These are phyloP conservation scores for Nixonia krombeini DNA, from an alignment of 1,140 invertebrate species.

Conservation along the genomic window DNA sequence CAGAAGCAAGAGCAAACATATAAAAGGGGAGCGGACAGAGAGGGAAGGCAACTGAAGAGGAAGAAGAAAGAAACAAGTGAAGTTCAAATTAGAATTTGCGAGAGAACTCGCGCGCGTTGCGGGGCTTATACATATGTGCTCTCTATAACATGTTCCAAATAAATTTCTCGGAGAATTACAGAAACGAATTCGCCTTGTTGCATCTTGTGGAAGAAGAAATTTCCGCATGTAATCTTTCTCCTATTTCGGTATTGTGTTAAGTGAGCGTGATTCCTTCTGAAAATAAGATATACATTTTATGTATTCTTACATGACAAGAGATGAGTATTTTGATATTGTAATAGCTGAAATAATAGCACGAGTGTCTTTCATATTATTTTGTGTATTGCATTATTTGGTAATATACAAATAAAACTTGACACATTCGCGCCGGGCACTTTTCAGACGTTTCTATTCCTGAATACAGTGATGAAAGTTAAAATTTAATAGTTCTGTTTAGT, in stretches of 20 bases:
- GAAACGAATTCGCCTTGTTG: constrained; percentile 57
- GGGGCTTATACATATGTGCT: constrained; percentile 35
- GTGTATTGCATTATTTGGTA: too few species aligned
- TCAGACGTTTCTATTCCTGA: too few species aligned
- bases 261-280: neutral
- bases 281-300: neutral
- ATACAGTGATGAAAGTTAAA: too few species aligned
- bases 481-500: too few species aligned
- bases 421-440: too few species aligned
- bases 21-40: constrained; percentile 22
- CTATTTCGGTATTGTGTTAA: constrained; percentile 7
- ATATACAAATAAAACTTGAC: too few species aligned
- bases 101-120: constrained; percentile 25
- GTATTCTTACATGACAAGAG: too few species aligned
- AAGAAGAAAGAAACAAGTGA: constrained; percentile 29
- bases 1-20: constrained; percentile 27
- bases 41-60: constrained; percentile 27
- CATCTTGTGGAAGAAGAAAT: constrained; percentile 54
- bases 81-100: constrained; percentile 39
- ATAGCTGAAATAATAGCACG: too few species aligned
- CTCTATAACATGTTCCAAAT: constrained; percentile 65
- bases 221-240: constrained; percentile 31
- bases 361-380: too few species aligned
- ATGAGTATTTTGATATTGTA: too few species aligned
- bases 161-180: constrained; percentile 61